Conservation (phyloP, 2,113 vertebrate genomes). For the Climacteris rufus region DNA sequence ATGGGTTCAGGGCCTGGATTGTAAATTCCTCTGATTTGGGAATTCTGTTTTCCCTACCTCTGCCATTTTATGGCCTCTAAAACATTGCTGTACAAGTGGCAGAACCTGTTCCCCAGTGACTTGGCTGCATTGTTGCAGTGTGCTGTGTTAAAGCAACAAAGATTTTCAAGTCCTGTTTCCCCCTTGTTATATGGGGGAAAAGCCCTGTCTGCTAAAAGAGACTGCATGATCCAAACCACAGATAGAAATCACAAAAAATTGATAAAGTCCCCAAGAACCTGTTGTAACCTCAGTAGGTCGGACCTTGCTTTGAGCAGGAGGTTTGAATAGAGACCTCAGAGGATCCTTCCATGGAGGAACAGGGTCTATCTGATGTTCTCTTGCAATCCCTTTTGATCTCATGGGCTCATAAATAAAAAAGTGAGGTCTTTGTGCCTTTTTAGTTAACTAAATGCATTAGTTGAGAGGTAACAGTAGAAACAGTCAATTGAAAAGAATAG, state of each 20-base stretch:
- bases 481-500: neutral
- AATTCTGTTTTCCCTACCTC: neutral
- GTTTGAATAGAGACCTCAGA: neutral
- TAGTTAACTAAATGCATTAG: neutral
- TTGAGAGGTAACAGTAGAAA: neutral
- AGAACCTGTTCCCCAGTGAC: neutral
- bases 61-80: neutral
- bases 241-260: neutral
- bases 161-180: neutral
- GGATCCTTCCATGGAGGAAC: neutral
- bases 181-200: neutral
- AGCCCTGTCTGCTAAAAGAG: neutral
- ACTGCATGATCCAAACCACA: neutral
- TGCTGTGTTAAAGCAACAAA: neutral
- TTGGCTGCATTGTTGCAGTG: neutral
- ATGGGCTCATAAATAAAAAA: neutral
- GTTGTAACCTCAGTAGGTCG: neutral
- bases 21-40: neutral
- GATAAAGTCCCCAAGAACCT: neutral
- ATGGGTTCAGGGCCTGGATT: neutral
- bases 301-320: neutral
- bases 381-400: neutral
- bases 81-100: neutral
- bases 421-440: neutral
- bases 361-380: neutral